Evolutionary conservation across 2,888 invertebrate genomes (phyloP).

Genomic region (Erebia aethiops): DNA sequence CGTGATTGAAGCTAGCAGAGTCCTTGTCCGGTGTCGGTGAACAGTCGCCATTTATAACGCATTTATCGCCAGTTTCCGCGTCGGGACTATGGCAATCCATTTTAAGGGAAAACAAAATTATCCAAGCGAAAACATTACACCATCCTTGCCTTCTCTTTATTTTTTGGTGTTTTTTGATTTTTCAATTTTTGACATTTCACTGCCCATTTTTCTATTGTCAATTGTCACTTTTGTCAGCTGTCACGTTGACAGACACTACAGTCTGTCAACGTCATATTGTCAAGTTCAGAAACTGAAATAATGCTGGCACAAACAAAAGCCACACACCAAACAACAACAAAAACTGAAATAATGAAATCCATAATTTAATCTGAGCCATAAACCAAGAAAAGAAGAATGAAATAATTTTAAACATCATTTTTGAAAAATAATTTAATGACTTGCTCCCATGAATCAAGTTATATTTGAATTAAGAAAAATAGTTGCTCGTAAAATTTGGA

Average conservation of each 20-base stretch:
- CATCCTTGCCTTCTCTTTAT: constrained; percentile 50
- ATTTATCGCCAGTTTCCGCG: constrained; percentile 59
- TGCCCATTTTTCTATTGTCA: background rate
- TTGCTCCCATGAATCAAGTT: too few relatives aligned
- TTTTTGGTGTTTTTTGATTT: too few relatives aligned
- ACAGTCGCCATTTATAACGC: constrained; percentile 66
- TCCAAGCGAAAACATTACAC: constrained; percentile 74
- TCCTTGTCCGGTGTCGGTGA: constrained; percentile 55
- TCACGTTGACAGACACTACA: background rate
- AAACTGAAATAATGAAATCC: too few relatives aligned
- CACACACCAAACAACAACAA: too few relatives aligned
- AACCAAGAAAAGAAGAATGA: too few relatives aligned
- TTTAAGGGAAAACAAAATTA: constrained; percentile 58
- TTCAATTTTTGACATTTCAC: constrained; percentile 54
- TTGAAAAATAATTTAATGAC: too few relatives aligned
- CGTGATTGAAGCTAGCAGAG: constrained; percentile 62
- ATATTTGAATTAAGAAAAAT: too few relatives aligned
- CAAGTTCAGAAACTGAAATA: constrained; percentile 10
- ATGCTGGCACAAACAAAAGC: too few relatives aligned
- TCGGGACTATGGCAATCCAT: constrained; percentile 72
- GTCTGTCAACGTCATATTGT: background rate
- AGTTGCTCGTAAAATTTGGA: too few relatives aligned
- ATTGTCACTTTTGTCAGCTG: background rate
- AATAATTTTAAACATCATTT: background rate
- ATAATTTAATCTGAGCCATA: too few relatives aligned